A percentile compares a stretch with the other conserved stretches of the same genome.
Evolutionary conservation across 2,888 invertebrate genomes (phyloP).

Genomic region (Ctena decussata): DNA sequence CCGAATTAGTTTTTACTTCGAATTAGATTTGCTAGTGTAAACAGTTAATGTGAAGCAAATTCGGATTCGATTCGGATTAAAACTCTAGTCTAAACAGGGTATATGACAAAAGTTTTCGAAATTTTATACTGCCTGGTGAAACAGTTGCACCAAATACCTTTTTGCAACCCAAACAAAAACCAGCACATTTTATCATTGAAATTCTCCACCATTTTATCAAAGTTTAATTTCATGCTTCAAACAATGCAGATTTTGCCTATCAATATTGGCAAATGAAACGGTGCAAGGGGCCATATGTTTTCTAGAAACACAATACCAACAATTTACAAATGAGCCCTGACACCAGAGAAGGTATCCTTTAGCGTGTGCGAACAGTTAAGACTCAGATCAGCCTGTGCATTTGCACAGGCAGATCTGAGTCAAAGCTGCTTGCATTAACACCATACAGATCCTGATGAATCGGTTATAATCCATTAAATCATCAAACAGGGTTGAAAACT

Average conservation of each 20-base stretch:
- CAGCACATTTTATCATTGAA: not conserved
- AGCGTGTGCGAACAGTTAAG: not conserved
- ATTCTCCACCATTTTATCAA: not conserved
- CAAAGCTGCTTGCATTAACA: not conserved
- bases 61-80: too few species aligned
- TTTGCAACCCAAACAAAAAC: not conserved
- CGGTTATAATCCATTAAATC: too few species aligned
- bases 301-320: not conserved
- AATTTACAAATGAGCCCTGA: too few species aligned
- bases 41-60: too few species aligned
- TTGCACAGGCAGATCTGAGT: not conserved
- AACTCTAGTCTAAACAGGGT: too few species aligned
- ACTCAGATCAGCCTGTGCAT: not conserved
- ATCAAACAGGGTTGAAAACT: too few species aligned
- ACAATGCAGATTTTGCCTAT: not conserved
- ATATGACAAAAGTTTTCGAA: too few species aligned
- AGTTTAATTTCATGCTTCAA: conserved; percentile 9
- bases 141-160: not conserved
- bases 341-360: too few species aligned
- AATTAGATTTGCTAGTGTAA: too few species aligned
- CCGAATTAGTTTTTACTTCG: too few species aligned
- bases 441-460: too few species aligned
- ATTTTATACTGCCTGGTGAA: too few species aligned
- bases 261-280: not conserved
- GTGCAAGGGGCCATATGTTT: not conserved